Evolutionary conservation across 2,113 vertebrate genomes (phyloP), one percentile per base, ranked within the genome.

Genomic region (Eleginops maclovinus): DNA sequence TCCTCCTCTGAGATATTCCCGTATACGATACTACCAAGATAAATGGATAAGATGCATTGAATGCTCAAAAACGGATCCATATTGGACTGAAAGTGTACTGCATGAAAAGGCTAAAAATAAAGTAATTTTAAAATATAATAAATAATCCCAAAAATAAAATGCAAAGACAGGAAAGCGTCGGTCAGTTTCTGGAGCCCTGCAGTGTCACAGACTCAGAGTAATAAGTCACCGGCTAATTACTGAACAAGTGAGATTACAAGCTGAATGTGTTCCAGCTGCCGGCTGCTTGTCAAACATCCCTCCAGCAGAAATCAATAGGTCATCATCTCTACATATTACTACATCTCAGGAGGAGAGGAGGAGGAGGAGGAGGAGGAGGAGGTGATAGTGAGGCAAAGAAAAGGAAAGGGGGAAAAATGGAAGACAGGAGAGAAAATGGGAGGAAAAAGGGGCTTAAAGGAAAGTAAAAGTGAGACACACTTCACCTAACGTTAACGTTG

Each of bases 271-370:
- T 83, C 77, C 79, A 50, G 69, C 80, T 70, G 55, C 88, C 47
- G 60, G 64, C 81, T 81, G 71, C 75, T 85, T 67, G 79, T 88
- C 84, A 88, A 88, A 88, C 82, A 87, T 79, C 77, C 84, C 87
- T 68, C 22, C 79, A 87, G 84, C 75, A 79, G 46, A 91, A 92
- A 92, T 92, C 91, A 92, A 91, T 91, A 88, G 82, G 74, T 86
- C 86, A 87, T 92, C 91, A 91, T 92, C 86, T 87, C 82, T 88
- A 82, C 86, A 88, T 86, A 87, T 88, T 84, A 87, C 81, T 72
- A 82, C 85, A 82, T 72, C 85, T 82, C 66, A 74, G 74, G 46
- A 56, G 59, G 43, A 49, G 31, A 26, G 26, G 14, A 21, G n/a
- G 46, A 31, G 54, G 66, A 49, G 19, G 41, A 49, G 65, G 63